Base-by-base conservation (phyloP, 2,888 invertebrate genomes). In the Cheilosia soror region DNA sequence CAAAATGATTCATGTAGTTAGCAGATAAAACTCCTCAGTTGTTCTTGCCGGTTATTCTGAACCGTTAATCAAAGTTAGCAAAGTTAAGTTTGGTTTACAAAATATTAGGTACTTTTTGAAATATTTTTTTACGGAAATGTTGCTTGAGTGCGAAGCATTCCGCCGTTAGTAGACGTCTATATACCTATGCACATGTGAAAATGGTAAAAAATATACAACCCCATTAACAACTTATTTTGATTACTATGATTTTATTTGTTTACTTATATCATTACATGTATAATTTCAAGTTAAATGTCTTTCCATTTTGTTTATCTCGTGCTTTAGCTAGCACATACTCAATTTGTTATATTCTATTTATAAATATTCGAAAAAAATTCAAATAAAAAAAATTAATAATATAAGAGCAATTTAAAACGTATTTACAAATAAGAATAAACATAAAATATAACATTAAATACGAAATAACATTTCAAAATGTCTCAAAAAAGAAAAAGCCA, bases 181-280 rank as follows among this genome's bases (percentile, higher is more conserved):
- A 11, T 0, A 37, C 4, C 37, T 11, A 11, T 11, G 7, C 31
- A 33, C 6, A 33, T 33, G 31, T 1, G 6, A 51, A 25, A 47
- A 11, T 51, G 51, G 25, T 2, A 27, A 51, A 51, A 25, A 51
- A 4, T 2, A 11, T n/a, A 71, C 13, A 13, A 31, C n/a, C 11
- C 3, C 13, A 25, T 20, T 20, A 31, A 4, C 31, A 29, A 44
- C 42, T 47, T 15, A 15, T 2, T 33, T 77, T 71, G 73, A 84
- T 75, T 76, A 79, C 72, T 69, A 79, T 84, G 53, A 49, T 79
- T 83, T 58, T 71, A 71, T 84, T 80, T 75, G 79, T 71, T 80
- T 27, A 47, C 44, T 62, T 69, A 65, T 60, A 66, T 60, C 60
- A 80, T 75, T 80, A 79, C 53, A 75, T 53, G 27, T 68, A 75